A percentile compares a stretch with the other conserved stretches of the same genome.
Evolutionary conservation across 2,797 vertebrate genomes (phyloP).

Genomic region (Parauchenoglanis punctatus): DNA sequence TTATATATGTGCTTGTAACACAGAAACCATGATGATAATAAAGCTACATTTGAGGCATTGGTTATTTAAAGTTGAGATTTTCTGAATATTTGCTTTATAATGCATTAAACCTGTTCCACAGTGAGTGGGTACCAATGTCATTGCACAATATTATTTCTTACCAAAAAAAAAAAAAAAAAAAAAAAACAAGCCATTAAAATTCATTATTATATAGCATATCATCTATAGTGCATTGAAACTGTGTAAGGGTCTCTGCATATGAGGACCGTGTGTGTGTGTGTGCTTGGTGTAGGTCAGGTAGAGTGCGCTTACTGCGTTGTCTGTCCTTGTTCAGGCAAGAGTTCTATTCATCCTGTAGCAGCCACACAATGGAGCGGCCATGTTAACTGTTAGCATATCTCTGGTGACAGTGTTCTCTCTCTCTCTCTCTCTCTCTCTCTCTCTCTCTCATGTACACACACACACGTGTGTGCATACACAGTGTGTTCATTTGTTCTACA

Average conservation of each 20-base stretch:
- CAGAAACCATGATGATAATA: neutral
- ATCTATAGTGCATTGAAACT: neutral
- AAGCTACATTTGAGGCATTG: neutral
- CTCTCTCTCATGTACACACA: conserved; percentile 18
- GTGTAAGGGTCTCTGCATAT: neutral
- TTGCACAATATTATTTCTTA: neutral
- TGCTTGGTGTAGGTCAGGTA: conserved; percentile 45
- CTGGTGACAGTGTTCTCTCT: conserved; percentile 55
- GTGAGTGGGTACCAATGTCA: neutral
- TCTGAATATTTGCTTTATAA: neutral
- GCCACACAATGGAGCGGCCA: conserved; percentile 64
- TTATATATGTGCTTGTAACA: neutral
- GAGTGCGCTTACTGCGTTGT: conserved; percentile 42
- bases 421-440: neutral
- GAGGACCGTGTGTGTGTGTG: neutral
- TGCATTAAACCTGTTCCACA: neutral
- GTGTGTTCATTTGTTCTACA: conserved; percentile 21
- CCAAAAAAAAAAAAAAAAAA: neutral
- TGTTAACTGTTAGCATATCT: conserved; percentile 73
- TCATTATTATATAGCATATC: neutral
- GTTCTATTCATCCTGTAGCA: conserved; percentile 50
- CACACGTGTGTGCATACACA: conserved; percentile 18
- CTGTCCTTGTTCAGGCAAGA: conserved; percentile 46
- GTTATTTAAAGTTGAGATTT: neutral
- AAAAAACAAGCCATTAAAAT: neutral